A percentile compares a stretch with the other conserved stretches of the same genome.
These are phyloP conservation scores for Xerus inauris DNA, from an alignment of 2,113 vertebrate genomes.

Conservation along the genomic window DNA sequence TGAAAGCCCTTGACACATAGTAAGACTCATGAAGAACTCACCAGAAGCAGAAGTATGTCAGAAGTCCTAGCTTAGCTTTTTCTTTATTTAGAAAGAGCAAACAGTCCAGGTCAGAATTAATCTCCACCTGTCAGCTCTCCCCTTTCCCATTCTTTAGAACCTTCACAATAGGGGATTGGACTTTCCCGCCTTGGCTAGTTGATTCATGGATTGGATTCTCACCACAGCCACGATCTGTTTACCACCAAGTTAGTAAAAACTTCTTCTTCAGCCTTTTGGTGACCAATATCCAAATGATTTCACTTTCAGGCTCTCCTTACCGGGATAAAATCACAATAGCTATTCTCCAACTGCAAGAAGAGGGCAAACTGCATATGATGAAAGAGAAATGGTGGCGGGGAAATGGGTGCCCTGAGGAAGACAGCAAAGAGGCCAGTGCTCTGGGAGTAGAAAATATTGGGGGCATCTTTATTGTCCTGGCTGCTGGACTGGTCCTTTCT, in stretches of 20 bases:
- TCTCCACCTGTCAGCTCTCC: not conserved
- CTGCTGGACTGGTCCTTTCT: slow-evolving; percentile 96
- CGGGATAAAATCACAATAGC: slow-evolving; percentile 98
- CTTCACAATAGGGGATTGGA: not conserved
- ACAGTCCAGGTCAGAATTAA: not conserved
- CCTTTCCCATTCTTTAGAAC: not conserved
- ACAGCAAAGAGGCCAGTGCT: slow-evolving; percentile 97
- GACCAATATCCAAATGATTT: slow-evolving; percentile 12
- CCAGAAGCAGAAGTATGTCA: not conserved
- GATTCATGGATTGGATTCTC: not conserved
- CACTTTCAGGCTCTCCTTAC: slow-evolving; percentile 93
- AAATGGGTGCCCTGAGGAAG: slow-evolving; percentile 97
- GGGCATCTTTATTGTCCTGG: slow-evolving; percentile 98
- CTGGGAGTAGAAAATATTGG: slow-evolving; percentile 98
- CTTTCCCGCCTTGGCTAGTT: not conserved
- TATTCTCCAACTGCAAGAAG: slow-evolving; percentile 98
- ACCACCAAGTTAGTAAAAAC: not conserved
- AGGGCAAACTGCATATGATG: slow-evolving; percentile 98
- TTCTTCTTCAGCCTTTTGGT: not conserved
- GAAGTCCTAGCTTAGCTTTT: not conserved
- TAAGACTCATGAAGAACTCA: not conserved
- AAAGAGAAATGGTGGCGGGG: slow-evolving; percentile 99
- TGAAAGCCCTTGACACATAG: not conserved
- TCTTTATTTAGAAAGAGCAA: not conserved
- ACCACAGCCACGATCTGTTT: not conserved